Conservation (phyloP, 2,113 vertebrate species). For the Actinemys pallida region DNA sequence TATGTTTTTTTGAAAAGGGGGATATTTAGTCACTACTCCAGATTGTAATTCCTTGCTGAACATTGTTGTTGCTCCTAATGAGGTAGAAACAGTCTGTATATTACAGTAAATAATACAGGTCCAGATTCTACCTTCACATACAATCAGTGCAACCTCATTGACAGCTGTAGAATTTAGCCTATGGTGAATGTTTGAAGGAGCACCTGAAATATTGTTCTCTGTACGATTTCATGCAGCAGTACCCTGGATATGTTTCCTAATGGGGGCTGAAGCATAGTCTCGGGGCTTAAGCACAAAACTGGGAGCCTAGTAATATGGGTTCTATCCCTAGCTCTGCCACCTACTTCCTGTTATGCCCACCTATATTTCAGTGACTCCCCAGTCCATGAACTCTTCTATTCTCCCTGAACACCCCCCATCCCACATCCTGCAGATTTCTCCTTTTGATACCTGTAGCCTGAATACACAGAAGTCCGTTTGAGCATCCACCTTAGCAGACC, state of each 20-base stretch:
- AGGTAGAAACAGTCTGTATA: neutral
- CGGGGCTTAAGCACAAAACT: neutral
- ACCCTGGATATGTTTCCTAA: neutral
- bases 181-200: neutral
- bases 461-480: neutral
- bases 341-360: neutral
- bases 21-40: neutral
- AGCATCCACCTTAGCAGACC: neutral
- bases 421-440: neutral
- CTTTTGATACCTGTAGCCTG: neutral
- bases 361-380: neutral
- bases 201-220: neutral
- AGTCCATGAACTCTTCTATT: neutral
- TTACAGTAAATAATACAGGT: neutral
- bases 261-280: neutral
- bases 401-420: neutral
- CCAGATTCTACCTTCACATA: neutral
- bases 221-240: neutral
- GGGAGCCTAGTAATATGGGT: neutral
- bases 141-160: neutral
- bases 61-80: neutral
- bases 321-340: neutral
- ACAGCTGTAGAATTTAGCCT: neutral
- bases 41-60: neutral
- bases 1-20: neutral